Base-by-base conservation (phyloP, 2,797 vertebrate species). In the Tragopan temminckii region DNA sequence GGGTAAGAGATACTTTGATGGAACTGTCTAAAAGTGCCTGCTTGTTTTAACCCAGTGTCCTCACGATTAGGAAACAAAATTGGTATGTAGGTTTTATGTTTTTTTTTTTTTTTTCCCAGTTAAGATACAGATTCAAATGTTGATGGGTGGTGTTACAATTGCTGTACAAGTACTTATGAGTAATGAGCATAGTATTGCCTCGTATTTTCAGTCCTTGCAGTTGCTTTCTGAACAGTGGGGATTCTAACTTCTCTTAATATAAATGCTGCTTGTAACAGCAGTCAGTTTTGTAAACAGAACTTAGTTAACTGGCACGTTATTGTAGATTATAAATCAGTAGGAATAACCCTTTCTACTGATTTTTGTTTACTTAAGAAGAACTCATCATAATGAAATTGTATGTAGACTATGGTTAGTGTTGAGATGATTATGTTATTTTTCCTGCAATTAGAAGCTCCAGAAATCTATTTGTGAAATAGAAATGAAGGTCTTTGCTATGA, bases 1-100 rank as follows among this genome's bases (percentile, higher is more conserved):
- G 66, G 69, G 55, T 72, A 27, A 48, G 72, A 83, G 40, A 9
- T 2, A 2, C 14, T 70, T 57, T 6, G 83, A 40, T 85, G 75
- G 36, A 89, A 42, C 58, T 71, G 76, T 33, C 53, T 90, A n/a
- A 84, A 70, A 92, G 35, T 17, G 29, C 38, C 72, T 29, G 18
- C 21, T 63, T 72, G 42, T 66, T 90, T 57, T 42, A 29, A 16
- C 25, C 18, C 5, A 43, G 40, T 4, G 7, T 52, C 29, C 2
- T 52, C 27, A 3, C 0, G 5, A 23, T 11, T 0, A 0, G 35
- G 88, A 63, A 84, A 19, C 31, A 8, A 50, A 74, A 61, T 31
- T 0, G 10, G 42, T 57, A 16, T 27, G 57, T 2, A 13, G 3
- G 3, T 43, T 74, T 40, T 7, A 13, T 10, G 19, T 21, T 6